A percentile compares a stretch with the other conserved stretches of the same genome.
phyloP scores from a whole-genome alignment of 35 echinoderm and acorn worm genomes.

The Ophiothrix spiculata region DNA sequence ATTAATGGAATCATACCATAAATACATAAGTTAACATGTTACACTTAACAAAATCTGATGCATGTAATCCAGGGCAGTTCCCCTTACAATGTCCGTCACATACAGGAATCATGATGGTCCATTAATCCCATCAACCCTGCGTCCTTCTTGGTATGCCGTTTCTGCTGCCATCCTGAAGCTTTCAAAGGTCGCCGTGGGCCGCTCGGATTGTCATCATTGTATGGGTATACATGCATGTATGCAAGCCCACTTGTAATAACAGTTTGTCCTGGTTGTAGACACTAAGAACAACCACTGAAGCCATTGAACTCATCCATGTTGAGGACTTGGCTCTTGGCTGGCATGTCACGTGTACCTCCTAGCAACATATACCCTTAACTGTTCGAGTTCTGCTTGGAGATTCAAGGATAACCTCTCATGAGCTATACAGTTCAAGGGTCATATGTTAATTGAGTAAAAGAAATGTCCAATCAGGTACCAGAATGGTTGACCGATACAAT shows the following conservation, averaged over 20 bases:
- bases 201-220: no score
- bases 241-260: background rate
- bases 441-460: no score
- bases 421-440: no score
- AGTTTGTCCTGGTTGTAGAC: background rate
- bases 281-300: background rate
- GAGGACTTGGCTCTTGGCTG: background rate
- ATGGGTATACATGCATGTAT: no score
- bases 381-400: no score
- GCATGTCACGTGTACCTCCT: constrained; percentile 28
- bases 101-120: background rate
- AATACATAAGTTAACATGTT: background rate
- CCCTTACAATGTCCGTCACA: background rate
- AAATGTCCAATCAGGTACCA: no score
- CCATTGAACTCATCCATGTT: constrained; percentile 36
- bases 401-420: no score
- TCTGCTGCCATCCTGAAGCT: background rate
- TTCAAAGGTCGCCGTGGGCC: background rate
- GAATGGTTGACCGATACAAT: no score
- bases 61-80: background rate
- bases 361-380: no score
- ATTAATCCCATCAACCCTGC: background rate
- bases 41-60: background rate
- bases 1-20: background rate
- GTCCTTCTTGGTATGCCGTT: background rate